Evolutionary conservation across 2,888 invertebrate species (phyloP).

Genomic region (Lissocephala sabroskyi): DNA sequence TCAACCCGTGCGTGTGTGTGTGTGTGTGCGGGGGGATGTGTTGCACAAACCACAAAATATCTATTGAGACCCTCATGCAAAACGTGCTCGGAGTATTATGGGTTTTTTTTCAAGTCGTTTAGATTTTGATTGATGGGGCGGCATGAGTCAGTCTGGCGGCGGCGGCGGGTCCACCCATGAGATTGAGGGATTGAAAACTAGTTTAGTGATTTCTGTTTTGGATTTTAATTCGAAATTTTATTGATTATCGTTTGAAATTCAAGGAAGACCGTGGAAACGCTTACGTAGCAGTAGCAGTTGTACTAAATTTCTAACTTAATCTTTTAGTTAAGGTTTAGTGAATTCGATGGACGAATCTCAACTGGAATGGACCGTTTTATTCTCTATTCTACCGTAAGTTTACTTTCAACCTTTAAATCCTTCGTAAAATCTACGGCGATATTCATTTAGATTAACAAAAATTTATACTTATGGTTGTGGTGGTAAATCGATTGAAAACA

Average conservation of each 20-base stretch:
- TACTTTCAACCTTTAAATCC: constrained; percentile 59
- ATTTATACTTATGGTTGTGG: too few relatives aligned
- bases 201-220: constrained; percentile 7
- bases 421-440: constrained; percentile 42
- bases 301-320: constrained; percentile 25
- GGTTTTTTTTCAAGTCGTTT: constrained; percentile 12
- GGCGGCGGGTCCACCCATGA: too few relatives aligned
- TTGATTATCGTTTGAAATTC: constrained; percentile 47
- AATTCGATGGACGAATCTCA: constrained; percentile 7
- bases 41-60: constrained; percentile 27
- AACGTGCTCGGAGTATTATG: constrained; percentile 48
- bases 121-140: constrained; percentile 2
- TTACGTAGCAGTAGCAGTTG: too few relatives aligned
- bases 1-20: constrained; percentile 3
- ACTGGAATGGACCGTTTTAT: constrained; percentile 41
- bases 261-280: constrained; percentile 59
- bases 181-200: too few relatives aligned
- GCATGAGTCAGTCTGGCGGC: too few relatives aligned
- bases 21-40: constrained; percentile 24
- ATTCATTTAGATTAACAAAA: too few relatives aligned
- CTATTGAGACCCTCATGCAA: constrained; percentile 29
- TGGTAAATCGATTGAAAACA: too few relatives aligned
- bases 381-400: constrained; percentile 19
- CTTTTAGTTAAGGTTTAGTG: constrained; percentile 26
- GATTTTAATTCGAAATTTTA: constrained; percentile 11